phyloP scores from a whole-genome alignment of 2,888 invertebrate species.

The Malacosoma neustria region DNA sequence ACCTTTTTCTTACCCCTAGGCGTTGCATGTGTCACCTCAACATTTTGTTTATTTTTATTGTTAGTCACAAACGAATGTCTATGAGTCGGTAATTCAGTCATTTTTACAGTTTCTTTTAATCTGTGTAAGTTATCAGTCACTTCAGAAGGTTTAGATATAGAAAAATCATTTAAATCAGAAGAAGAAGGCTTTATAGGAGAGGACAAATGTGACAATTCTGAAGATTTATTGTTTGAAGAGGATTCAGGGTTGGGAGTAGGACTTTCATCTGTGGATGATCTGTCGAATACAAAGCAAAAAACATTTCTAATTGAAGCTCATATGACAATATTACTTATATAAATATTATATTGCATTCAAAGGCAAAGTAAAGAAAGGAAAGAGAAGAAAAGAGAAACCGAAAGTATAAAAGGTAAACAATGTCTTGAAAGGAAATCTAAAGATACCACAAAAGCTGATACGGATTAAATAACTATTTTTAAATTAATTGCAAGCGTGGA shows the following conservation, averaged over 20 bases:
- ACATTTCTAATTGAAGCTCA: constrained; percentile 63
- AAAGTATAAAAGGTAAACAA: constrained; percentile 11
- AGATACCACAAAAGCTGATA: constrained; percentile 66
- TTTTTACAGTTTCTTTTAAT: constrained; percentile 43
- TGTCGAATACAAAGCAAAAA: constrained; percentile 74
- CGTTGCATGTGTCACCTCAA: constrained; percentile 35
- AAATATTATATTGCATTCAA: constrained; percentile 9
- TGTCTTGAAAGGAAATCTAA: constrained; percentile 19
- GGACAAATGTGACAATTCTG: constrained; percentile 35
- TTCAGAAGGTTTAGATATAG: constrained; percentile 67
- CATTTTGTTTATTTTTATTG: constrained; percentile 32
- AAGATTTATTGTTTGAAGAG: constrained; percentile 54
- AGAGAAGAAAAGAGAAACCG: constrained; percentile 23
- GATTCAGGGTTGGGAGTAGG: constrained; percentile 46
- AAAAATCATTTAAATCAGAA: constrained; percentile 48
- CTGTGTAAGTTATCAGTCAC: constrained; percentile 58
- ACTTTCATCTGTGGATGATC: constrained; percentile 72
- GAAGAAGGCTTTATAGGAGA: constrained; percentile 35
- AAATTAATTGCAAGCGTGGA: not conserved
- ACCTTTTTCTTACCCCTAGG: constrained; percentile 42
- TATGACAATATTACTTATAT: constrained; percentile 26
- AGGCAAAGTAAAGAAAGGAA: constrained; percentile 4
- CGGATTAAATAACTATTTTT: constrained; percentile 11
- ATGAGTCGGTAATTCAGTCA: constrained; percentile 43
- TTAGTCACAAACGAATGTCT: constrained; percentile 45